Evolutionary conservation across 2,888 invertebrate species (phyloP).

Genomic region (Pammene aurita): DNA sequence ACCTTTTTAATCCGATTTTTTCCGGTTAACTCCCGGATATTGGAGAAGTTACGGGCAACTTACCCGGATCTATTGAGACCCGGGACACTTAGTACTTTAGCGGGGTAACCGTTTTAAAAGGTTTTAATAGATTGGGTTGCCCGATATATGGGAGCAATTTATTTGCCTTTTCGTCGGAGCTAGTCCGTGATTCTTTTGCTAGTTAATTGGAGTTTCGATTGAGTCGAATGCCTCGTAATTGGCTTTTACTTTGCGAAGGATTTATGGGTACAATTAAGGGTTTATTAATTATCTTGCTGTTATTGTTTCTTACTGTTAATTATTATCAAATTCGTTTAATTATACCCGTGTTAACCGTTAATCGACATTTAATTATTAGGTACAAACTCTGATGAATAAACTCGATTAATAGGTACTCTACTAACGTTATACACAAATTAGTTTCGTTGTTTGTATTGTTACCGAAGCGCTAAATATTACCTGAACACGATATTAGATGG

Average conservation of each 20-base stretch:
- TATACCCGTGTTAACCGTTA: too few relatives aligned
- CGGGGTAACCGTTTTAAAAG: slow-evolving; percentile 40
- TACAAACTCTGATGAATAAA: too few relatives aligned
- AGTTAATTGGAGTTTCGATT: slow-evolving; percentile 41
- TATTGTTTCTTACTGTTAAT: slow-evolving; percentile 4
- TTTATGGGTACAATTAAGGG: slow-evolving; percentile 37
- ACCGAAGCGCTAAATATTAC: too few relatives aligned
- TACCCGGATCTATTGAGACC: slow-evolving; percentile 39
- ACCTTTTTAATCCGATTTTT: slow-evolving; percentile 42
- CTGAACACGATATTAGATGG: too few relatives aligned
- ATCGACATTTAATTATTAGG: too few relatives aligned
- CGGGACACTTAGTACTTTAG: slow-evolving; percentile 40
- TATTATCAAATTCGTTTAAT: not conserved
- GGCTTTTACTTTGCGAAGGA: slow-evolving; percentile 34
- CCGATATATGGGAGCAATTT: slow-evolving; percentile 42
- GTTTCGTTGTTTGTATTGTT: not conserved
- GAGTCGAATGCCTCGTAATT: slow-evolving; percentile 38
- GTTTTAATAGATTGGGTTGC: slow-evolving; percentile 41
- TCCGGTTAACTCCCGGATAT: slow-evolving; percentile 42
- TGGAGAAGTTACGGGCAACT: slow-evolving; percentile 40
- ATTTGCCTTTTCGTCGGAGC: slow-evolving; percentile 36
- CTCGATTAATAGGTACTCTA: too few relatives aligned
- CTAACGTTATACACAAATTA: too few relatives aligned
- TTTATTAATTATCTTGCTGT: slow-evolving; percentile 32
- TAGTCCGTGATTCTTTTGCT: slow-evolving; percentile 38